Conservation (phyloP, 2,113 vertebrate species). For the Micronycteris hirsuta region DNA sequence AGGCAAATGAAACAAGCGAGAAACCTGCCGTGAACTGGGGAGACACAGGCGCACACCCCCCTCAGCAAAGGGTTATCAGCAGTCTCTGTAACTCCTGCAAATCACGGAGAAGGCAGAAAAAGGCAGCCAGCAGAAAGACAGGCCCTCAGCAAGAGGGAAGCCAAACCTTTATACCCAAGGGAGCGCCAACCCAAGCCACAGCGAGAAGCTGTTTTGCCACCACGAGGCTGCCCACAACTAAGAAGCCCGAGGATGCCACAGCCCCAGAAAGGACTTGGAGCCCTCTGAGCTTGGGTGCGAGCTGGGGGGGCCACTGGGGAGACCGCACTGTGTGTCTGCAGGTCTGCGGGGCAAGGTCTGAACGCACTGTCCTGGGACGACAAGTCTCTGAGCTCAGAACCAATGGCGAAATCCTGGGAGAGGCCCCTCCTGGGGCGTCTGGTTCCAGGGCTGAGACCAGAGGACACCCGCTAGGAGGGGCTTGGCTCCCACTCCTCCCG, state of each 20-base stretch:
- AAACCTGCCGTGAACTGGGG: neutral
- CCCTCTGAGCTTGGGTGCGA: fast-evolving
- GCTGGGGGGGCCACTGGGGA: fast-evolving
- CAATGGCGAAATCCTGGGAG: neutral
- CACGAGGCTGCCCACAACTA: fast-evolving
- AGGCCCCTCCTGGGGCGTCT: neutral
- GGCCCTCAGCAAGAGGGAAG: neutral
- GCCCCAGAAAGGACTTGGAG: fast-evolving
- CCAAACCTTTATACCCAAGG: fast-evolving
- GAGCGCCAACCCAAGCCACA: neutral
- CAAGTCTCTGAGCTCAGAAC: no score
- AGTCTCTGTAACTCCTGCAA: fast-evolving
- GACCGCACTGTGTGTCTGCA: neutral
- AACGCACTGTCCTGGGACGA: neutral
- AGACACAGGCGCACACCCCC: fast-evolving
- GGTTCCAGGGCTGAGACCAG: neutral
- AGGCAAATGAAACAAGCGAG: neutral
- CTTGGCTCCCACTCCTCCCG: no score
- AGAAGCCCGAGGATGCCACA: fast-evolving
- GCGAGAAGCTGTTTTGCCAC: neutral
- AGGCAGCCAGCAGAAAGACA: neutral
- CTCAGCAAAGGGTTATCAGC: fast-evolving
- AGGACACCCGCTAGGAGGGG: neutral
- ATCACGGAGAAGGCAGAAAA: neutral
- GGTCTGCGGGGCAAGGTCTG: neutral